Conservation (phyloP, 2,113 vertebrate species). For the Mirounga angustirostris region DNA sequence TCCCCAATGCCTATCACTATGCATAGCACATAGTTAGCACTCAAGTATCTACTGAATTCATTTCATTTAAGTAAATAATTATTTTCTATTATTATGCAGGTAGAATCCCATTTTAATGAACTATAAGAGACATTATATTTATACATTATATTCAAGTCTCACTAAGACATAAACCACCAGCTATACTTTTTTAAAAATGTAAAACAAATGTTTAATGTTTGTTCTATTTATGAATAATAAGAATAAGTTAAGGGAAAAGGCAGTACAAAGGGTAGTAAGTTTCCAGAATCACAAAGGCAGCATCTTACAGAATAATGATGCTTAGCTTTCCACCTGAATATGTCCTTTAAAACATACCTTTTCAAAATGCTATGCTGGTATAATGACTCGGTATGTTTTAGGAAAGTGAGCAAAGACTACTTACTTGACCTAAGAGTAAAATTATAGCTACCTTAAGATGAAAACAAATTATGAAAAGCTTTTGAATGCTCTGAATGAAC, state of each 20-base stretch:
- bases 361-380: constrained; percentile 13
- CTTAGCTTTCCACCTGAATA: constrained; percentile 32
- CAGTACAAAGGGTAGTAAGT: constrained; percentile 1
- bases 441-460: background rate
- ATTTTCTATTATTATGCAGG: background rate
- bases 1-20: background rate
- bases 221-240: constrained; percentile 49
- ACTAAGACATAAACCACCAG: constrained; percentile 52
- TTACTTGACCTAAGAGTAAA: constrained; percentile 43
- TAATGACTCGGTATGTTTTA: constrained; percentile 40
- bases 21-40: background rate
- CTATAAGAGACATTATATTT: background rate
- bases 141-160: constrained; percentile 37
- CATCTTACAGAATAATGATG: background rate
- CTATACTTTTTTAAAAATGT: constrained; percentile 2
- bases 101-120: background rate
- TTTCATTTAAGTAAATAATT: background rate
- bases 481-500: constrained; percentile 8
- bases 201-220: constrained; percentile 42
- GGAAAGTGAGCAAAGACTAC: constrained; percentile 3
- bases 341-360: constrained; percentile 19
- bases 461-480: constrained; percentile 69
- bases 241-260: constrained; percentile 27
- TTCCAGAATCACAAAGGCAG: constrained; percentile 14
- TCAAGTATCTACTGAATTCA: constrained; percentile 4